Evolutionary conservation across 2,888 invertebrate genomes (phyloP), one percentile per base, ranked within the genome.

Genomic region (Caenorhabditis wallacei): DNA sequence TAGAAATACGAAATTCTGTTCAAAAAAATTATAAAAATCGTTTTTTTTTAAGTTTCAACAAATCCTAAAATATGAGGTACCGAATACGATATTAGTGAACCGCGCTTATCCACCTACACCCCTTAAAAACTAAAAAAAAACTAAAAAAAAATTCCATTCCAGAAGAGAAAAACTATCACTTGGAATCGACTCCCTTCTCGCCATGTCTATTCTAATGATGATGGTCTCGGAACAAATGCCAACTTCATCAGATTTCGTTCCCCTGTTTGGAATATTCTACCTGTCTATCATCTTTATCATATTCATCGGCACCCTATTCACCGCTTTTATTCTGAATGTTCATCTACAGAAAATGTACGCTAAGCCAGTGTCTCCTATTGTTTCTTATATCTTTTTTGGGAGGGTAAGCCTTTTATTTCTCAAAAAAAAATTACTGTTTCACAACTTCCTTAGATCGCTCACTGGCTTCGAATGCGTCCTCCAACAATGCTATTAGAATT

Each of bases 151-250:
- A n/a, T n/a, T n/a, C n/a, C n/a, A n/a, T 69, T 84, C 11, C 71
- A 87, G 87, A 57, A 75, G 90, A 7, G 91, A 91, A 76, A 91
- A 91, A 66, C 82, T 91, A 4, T 90, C 89, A 26, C 84, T 91
- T 24, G 91, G 91, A 56, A 91, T 91, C 71, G 91, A 91, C 80
- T 91, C 91, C 8, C 88, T 91, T 11, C 88, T 93, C 74, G 93
- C 93, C 16, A 93, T 93, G 90, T 92, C 93, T 5, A 93, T 93
- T 80, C 92, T 93, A 82, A 92, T 93, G 92, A 92, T 93, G 87
- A 92, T 93, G 85, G 92, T 93, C 13, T 92, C 93, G 4, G 93
- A 93, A 81, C 93, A 92, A 80, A 93, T 93, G 93, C 93, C 93
- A 0, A 93, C 93, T 2, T 93, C 93, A 0, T 88, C 87, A 3